Evolutionary conservation across 2,797 vertebrate genomes (phyloP), one percentile per base, ranked within the genome.

Genomic region (Todus mexicanus): DNA sequence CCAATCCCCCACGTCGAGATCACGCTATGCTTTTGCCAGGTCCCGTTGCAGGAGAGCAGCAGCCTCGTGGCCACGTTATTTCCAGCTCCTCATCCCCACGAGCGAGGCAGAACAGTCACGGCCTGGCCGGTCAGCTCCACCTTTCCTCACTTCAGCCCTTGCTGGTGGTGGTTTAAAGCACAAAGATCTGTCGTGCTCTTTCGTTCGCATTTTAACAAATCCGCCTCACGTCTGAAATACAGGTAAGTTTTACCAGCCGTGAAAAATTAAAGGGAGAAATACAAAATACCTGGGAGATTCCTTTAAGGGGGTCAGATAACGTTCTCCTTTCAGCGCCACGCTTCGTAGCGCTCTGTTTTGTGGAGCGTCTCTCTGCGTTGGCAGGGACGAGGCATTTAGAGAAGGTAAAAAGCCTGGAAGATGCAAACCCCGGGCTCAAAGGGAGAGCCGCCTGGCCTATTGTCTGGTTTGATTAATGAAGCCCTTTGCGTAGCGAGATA

Each of bases 381-480:
- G 64, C 79, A 84, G 73, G 94, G 69, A 92, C 31, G 14, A 65
- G 78, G 43, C 59, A 38, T 75, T 89, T 25, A 63, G 61, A 61
- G 35, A 92, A 93, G 73, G 79, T 66, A 37, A 84, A 92, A 79
- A 88, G 68, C 71, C 77, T 7, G 11, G 29, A 84, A 84, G 69
- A 54, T 84, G 75, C 66, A 45, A 86, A 86, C 12, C 22, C 57
- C 31, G 25, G 61, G 18, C 75, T 84, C 66, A 50, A 76, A 92
- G 66, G 43, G 69, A 76, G 59, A 59, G 57, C 6, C 40, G 45
- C 17, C 78, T 83, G 70, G 63, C 43, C 79, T n/a, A 89, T 90
- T 95, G 82, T 84, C 51, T 73, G 78, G 7, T 84, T 53, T 96
- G 95, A 96, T 95, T 96, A 96, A 93, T 94, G 93, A 85, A 90